phyloP scores from a whole-genome alignment of 2,113 vertebrate genomes.

The Sorex fumeus region DNA sequence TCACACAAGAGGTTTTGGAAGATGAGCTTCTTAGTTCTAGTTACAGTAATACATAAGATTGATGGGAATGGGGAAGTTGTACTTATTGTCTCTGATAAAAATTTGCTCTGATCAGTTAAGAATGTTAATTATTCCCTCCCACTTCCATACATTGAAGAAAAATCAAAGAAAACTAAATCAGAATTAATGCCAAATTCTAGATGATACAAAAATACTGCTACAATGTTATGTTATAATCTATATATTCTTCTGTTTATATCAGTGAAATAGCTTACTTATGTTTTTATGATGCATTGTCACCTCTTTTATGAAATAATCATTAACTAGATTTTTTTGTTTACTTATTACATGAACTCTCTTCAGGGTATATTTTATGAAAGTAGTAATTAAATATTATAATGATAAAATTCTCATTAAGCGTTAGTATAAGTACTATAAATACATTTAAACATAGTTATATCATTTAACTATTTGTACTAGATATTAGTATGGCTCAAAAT shows the following conservation, averaged over 20 bases:
- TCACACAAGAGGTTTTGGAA: background rate
- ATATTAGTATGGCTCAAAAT: slow-evolving; percentile 38
- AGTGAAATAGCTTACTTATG: background rate
- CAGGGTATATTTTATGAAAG: background rate
- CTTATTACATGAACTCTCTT: background rate
- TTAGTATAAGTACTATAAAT: background rate
- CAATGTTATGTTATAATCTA: background rate
- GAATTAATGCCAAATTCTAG: background rate
- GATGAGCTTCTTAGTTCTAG: background rate
- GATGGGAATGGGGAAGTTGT: background rate
- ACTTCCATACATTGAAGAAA: background rate
- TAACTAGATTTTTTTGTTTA: background rate
- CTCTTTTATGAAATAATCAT: background rate
- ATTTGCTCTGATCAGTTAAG: background rate
- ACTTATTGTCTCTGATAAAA: background rate
- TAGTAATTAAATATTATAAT: background rate
- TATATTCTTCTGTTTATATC: background rate
- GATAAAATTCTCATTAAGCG: background rate
- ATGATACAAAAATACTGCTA: background rate
- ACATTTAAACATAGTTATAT: background rate
- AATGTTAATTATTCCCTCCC: background rate
- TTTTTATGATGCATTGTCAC: background rate
- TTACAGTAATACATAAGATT: background rate
- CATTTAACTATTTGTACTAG: slow-evolving; percentile 14
- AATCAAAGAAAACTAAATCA: slow-evolving; percentile 1